Base-by-base conservation (phyloP, 2,113 vertebrate species). In the Melanerpes formicivorus region DNA sequence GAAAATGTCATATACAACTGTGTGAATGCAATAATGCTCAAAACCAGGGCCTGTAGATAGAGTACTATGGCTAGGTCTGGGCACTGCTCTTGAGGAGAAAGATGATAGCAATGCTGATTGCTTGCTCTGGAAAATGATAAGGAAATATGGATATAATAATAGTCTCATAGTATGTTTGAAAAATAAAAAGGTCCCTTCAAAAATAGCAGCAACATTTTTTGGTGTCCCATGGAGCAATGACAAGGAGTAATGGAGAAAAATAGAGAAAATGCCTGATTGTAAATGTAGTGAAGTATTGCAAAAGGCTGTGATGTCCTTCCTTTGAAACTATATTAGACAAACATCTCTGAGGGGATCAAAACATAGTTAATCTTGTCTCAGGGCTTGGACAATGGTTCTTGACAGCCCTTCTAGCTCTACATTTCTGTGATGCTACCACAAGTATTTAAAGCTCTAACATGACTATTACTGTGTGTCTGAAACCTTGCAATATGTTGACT, bases 401-500 rank as follows among this genome's bases (percentile, higher is more conserved):
- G 37, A 65, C 26, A 88, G 40, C 32, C 46, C 64, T 88, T 93
- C 58, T 19, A 90, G 32, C 25, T 29, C 23, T 72, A 22, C 22
- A 34, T 78, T 90, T 88, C 14, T 12, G 2, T 42, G 81, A 81
- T 86, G n/a, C 52, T 79, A 11, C 85, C 62, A 27, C 37, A 63
- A 11, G 30, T 84, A 56, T 58, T 65, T 88, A 54, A 80, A 87
- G 79, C 54, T 76, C 65, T 81, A 93, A 80, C 69, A 13, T 4
- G 29, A 58, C 44, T 74, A 72, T 93, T 67, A 14, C 15, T 83
- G 75, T 5, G 0, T 62, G 15, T 75, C 82, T 29, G 3, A 90
- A 95, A 50, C 63, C 34, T 84, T 64, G 64, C 88, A 88, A 63
- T 78, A 63, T 63, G 62, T 69, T 85, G 67, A 26, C 79, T 94